Conservation (phyloP, 1,140 invertebrate genomes). For the Bicyclus anynana region DNA sequence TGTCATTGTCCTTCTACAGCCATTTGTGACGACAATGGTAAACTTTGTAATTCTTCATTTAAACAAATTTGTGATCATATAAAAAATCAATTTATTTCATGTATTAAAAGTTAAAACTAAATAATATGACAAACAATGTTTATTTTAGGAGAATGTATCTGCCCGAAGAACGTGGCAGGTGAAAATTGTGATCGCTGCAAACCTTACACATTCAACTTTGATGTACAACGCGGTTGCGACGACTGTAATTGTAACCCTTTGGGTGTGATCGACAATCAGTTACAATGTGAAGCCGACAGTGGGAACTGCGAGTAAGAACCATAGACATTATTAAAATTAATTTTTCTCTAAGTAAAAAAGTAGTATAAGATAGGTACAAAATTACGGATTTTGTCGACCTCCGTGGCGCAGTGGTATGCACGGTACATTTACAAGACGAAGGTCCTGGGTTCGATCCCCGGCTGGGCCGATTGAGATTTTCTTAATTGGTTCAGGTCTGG, state of each 20-base stretch:
- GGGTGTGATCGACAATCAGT: conserved; percentile 86
- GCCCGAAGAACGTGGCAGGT: conserved; percentile 89
- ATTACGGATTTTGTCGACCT: too few relatives aligned
- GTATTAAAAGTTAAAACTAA: conserved; percentile 18
- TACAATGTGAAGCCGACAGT: conserved; percentile 92
- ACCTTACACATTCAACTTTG: conserved; percentile 94
- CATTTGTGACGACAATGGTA: conserved; percentile 84
- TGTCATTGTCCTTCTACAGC: conserved; percentile 92
- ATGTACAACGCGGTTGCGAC: conserved; percentile 96
- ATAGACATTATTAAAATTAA: too few relatives aligned
- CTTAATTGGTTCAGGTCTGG: too few relatives aligned
- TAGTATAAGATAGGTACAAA: too few relatives aligned
- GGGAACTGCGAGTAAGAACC: conserved; percentile 91
- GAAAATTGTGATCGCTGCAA: conserved; percentile 93
- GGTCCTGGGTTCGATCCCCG: too few relatives aligned
- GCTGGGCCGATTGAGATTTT: too few relatives aligned
- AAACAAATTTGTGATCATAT: too few relatives aligned
- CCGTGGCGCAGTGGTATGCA: too few relatives aligned
- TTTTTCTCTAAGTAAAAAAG: too few relatives aligned
- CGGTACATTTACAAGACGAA: too few relatives aligned
- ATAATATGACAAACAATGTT: neutral
- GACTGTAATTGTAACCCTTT: conserved; percentile 93
- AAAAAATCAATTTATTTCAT: too few relatives aligned
- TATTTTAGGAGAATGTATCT: conserved; percentile 84
- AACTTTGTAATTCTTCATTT: neutral